Evolutionary conservation across 2,113 vertebrate species (phyloP).

Genomic region (Eupsittula cactorum): DNA sequence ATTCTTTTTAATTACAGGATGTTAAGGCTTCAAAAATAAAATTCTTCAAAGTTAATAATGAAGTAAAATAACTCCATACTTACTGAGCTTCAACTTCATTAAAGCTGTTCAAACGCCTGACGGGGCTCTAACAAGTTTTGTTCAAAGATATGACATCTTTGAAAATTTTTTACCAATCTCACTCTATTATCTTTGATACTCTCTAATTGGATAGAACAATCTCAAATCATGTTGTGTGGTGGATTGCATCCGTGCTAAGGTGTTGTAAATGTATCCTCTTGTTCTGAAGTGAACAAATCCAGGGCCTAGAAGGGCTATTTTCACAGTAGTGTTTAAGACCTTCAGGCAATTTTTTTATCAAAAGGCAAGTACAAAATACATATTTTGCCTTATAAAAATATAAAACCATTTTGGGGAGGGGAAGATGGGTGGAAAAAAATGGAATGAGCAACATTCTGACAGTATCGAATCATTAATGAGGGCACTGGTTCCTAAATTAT

Average conservation of each 20-base stretch:
- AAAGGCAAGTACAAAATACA: not conserved
- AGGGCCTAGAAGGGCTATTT: not conserved
- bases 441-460: constrained; percentile 26
- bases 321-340: not conserved
- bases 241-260: constrained; percentile 6
- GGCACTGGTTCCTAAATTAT: constrained; percentile 61
- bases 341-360: not conserved
- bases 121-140: constrained; percentile 69
- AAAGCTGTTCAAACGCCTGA: constrained; percentile 68
- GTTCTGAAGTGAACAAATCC: not conserved
- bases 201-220: constrained; percentile 61
- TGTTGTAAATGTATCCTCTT: not conserved
- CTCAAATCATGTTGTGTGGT: constrained; percentile 42
- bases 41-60: constrained; percentile 48
- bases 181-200: constrained; percentile 67
- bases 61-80: constrained; percentile 61
- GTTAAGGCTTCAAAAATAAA: constrained; percentile 64
- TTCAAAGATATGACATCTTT: constrained; percentile 73
- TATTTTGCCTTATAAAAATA: not conserved
- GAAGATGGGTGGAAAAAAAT: not conserved
- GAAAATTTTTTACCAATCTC: constrained; percentile 63
- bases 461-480: constrained; percentile 59
- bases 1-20: constrained; percentile 67
- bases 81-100: constrained; percentile 70
- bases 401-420: not conserved